A percentile compares a stretch with the other conserved stretches of the same genome.
These are phyloP conservation scores for Tympanoctomys barrerae DNA, from an alignment of 2,797 vertebrate genomes.

Conservation along the genomic window DNA sequence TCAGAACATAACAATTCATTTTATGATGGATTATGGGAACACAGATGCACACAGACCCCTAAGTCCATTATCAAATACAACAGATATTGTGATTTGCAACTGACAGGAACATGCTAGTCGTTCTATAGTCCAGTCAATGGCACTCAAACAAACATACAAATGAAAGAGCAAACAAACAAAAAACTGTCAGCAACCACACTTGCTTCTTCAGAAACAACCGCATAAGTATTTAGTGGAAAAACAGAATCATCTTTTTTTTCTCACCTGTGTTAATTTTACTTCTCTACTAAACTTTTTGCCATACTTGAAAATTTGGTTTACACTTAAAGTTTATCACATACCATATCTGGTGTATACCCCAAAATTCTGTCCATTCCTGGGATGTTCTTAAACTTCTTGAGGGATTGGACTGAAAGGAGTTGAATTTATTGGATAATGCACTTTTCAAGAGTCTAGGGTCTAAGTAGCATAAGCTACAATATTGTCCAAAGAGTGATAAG, in stretches of 20 bases:
- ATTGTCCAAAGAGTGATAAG: neutral
- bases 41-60: neutral
- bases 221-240: neutral
- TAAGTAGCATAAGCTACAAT: neutral
- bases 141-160: neutral
- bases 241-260: neutral
- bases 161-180: too few species aligned
- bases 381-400: neutral
- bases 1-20: neutral
- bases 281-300: neutral
- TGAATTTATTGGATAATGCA: neutral
- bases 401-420: neutral
- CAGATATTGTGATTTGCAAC: neutral
- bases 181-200: neutral
- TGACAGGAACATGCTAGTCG: neutral
- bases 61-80: slow-evolving; percentile 2
- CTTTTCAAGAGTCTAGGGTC: neutral
- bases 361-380: neutral
- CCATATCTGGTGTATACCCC: neutral
- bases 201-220: slow-evolving; percentile 32
- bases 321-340: neutral
- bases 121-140: neutral
- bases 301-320: neutral
- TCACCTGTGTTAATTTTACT: neutral
- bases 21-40: neutral